Base-by-base conservation (phyloP, 2,113 vertebrate species). In the Gobio gobio region DNA sequence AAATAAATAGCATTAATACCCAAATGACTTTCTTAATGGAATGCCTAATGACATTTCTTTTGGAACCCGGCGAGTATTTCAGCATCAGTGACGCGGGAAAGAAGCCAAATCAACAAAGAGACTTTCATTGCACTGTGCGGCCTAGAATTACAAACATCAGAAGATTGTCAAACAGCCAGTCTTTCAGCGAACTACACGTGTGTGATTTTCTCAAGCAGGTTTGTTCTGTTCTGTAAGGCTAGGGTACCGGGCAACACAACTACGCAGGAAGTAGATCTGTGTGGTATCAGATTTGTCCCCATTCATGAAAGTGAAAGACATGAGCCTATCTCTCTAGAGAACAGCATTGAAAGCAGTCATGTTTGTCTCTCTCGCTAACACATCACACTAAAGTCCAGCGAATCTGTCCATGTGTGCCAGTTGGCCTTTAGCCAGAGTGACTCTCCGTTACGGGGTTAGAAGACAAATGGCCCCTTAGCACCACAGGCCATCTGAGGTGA, bases 361-460 rank as follows among this genome's bases (percentile, higher is more conserved):
- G 51, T 85, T 73, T 70, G 43, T 18, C 20, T 56, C 70, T 80
- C 75, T 68, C 43, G 33, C 36, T 40, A 40, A 86, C 80, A 77
- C 83, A 86, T 3, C 85, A 86, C 51, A n/a, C 43, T 68, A 51
- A 83, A 83, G 66, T 86, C 73, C 36, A 87, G 84, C 77, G 29
- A 72, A 74, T 84, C 64, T 36, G 82, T 85, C 80, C 76, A 54
- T 78, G 64, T 64, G 72, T 82, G 86, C 81, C 81, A 83, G 83
- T 63, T 87, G 88, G 88, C 76, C 72, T 78, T 83, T 83, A 81
- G 81, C 86, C 88, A 83, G 68, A 76, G 63, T 81, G 83, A 79
- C 81, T 86, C 76, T 89, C 80, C n/a, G 77, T 87, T 86, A 82
- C 77, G 7, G 82, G 86, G 81, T 89, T 83, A 89, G 82, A 83